phyloP scores from a whole-genome alignment of 2,888 invertebrate species.

The Zele albiditarsus region DNA sequence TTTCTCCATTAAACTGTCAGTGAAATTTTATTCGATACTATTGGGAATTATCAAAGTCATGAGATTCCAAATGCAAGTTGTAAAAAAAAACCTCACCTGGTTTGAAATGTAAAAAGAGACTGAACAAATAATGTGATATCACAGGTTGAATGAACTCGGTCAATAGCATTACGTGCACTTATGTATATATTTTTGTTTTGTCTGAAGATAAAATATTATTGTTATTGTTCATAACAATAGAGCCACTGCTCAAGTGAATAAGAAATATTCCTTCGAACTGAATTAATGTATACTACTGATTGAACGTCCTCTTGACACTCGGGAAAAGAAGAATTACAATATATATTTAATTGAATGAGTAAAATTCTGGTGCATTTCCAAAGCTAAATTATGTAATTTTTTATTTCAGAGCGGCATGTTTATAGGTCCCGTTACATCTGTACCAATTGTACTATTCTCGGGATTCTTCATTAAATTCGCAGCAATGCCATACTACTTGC shows the following conservation, averaged over 20 bases:
- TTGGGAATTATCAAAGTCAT: neutral
- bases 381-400: constrained; percentile 22
- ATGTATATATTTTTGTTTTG: too few species aligned
- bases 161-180: too few species aligned
- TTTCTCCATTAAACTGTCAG: too few species aligned
- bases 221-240: neutral
- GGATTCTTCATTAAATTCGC: constrained; percentile 96
- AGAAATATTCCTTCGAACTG: constrained; percentile 4
- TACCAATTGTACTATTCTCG: constrained; percentile 93
- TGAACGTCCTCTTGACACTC: too few species aligned
- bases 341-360: too few species aligned
- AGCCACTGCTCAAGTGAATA: neutral
- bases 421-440: constrained; percentile 91
- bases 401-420: constrained; percentile 77
- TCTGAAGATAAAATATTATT: neutral
- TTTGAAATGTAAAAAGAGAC: too few species aligned
- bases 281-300: neutral
- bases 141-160: too few species aligned
- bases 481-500: constrained; percentile 90
- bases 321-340: neutral
- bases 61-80: too few species aligned
- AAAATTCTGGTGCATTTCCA: neutral
- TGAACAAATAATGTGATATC: too few species aligned
- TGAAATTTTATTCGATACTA: neutral
- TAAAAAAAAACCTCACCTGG: too few species aligned